Base-by-base conservation (phyloP, 2,113 vertebrate genomes). In the Channa maculata region DNA sequence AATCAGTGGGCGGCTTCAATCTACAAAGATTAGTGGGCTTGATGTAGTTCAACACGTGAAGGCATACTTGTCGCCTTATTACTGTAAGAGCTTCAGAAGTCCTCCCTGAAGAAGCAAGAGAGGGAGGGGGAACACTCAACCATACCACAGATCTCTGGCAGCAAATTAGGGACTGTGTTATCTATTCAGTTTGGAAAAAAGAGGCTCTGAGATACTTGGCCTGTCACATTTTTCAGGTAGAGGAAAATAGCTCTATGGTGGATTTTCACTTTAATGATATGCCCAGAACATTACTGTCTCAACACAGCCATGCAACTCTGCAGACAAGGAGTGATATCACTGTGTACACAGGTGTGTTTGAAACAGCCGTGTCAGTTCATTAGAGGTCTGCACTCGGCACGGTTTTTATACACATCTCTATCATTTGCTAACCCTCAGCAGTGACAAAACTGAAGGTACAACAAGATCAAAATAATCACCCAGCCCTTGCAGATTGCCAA, bases 1-100 rank as follows among this genome's bases (percentile, higher is more conserved):
- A 95, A 92, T 93, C 91, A 89, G 92, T 93, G 91, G 94, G 91
- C 69, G 88, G 91, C 87, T 88, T 93, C 91, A 84, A 82, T 93
- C 89, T 90, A 79, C 88, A 85, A 89, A 92, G 89, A 92, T 93
- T 92, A 94, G 90, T 86, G 88, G 79, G 86, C 87, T 89, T 89
- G 90, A 91, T 91, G 92, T 91, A 92, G 90, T 91, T 93, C 82
- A 90, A 86, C 90, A 90, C 64, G 69, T 79, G 85, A 87, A 88
- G 80, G 83, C 83, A 90, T 83, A 90, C 88, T 93, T 92, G 88
- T 93, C 84, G 80, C 89, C 91, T 93, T 93, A 92, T 94, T 93
- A 88, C 80, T 77, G 69, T 86, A 90, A 91, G 86, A 91, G 92
- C 88, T 88, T 92, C 83, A 90, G 90, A 92, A 92, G 88, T 90